A percentile compares a stretch with the other conserved stretches of the same genome.
These are phyloP conservation scores for Sebastes schlegelii DNA, from an alignment of 2,113 vertebrate species.

Conservation along the genomic window DNA sequence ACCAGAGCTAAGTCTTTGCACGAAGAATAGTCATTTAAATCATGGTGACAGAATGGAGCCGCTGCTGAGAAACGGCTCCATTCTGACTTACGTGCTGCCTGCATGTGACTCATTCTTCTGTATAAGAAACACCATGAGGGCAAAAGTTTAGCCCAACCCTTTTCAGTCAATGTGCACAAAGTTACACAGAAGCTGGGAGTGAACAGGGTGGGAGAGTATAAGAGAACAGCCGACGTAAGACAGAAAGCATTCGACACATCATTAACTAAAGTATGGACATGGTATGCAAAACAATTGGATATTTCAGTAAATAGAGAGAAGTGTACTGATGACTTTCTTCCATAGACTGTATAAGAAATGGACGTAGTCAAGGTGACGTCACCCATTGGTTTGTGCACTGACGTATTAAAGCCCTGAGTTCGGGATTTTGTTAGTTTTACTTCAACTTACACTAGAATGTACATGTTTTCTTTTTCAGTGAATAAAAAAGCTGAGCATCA, in stretches of 20 bases:
- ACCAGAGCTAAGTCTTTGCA: constrained; percentile 56
- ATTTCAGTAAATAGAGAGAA: not conserved
- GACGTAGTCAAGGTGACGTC: too few species aligned
- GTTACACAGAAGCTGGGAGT: not conserved
- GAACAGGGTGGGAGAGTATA: not conserved
- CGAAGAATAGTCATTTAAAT: constrained; percentile 50
- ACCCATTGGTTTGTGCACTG: too few species aligned
- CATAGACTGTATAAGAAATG: too few species aligned
- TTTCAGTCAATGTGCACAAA: not conserved
- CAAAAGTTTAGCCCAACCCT: not conserved
- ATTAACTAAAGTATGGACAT: not conserved
- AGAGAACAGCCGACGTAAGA: not conserved
- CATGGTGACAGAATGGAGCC: constrained; percentile 65
- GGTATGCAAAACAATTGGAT: not conserved
- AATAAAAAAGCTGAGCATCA: constrained; percentile 20
- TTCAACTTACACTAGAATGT: not conserved
- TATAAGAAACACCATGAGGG: not conserved
- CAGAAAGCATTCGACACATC: not conserved
- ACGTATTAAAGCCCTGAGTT: too few species aligned
- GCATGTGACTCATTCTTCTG: not conserved
- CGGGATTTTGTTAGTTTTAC: too few species aligned
- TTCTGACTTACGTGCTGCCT: constrained; percentile 3
- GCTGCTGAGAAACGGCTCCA: constrained; percentile 22
- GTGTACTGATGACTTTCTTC: not conserved
- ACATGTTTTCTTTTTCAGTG: constrained; percentile 39